phyloP scores from a whole-genome alignment of 2,113 vertebrate genomes.

The Alectura lathami region DNA sequence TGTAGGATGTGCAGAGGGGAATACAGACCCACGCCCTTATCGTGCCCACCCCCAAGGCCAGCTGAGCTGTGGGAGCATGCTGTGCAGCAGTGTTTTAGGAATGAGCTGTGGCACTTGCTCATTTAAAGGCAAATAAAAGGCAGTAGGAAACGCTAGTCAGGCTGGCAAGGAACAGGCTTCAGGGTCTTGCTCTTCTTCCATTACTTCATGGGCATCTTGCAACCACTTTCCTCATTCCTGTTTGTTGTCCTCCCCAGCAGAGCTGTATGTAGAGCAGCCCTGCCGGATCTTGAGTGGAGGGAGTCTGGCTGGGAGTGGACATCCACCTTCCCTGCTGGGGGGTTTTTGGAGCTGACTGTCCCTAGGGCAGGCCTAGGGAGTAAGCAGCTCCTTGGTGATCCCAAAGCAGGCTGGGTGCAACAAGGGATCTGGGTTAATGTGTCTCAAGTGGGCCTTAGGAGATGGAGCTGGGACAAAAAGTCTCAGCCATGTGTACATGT shows the following conservation, averaged over 20 bases:
- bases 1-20: not conserved
- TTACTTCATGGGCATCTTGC: not conserved
- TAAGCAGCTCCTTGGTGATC: not conserved
- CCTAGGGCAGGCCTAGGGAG: not conserved
- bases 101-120: not conserved
- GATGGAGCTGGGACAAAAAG: not conserved
- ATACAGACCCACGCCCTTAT: not conserved
- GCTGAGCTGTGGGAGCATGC: not conserved
- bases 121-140: not conserved
- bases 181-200: not conserved
- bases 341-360: not conserved
- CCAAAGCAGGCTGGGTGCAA: not conserved
- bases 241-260: not conserved
- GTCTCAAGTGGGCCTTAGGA: not conserved
- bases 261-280: not conserved
- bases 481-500: accelerated
- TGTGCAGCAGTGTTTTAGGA: not conserved
- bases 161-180: no score
- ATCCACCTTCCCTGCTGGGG: not conserved
- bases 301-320: not conserved
- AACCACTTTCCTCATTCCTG: accelerated
- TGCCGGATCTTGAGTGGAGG: not conserved
- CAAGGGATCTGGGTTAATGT: not conserved
- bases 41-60: not conserved
- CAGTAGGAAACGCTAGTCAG: not conserved